A percentile compares a stretch with the other conserved stretches of the same genome.
phyloP scores from a whole-genome alignment of 2,113 vertebrate genomes.

The Nannobrachium achirus region DNA sequence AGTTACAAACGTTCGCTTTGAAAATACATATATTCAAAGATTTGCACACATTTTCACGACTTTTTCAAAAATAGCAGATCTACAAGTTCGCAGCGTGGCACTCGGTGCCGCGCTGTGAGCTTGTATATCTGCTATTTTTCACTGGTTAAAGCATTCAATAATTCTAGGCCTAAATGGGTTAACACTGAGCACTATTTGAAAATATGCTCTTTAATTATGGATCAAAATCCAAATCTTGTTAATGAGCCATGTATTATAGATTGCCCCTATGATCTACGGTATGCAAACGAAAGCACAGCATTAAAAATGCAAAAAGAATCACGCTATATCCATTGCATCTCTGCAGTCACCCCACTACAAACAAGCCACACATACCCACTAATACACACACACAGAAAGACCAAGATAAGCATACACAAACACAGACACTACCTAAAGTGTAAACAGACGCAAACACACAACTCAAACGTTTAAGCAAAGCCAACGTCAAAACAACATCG shows the following conservation, averaged over 20 bases:
- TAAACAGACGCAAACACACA: conserved; percentile 3
- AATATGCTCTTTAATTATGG: conserved; percentile 66
- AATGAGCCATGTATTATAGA: conserved; percentile 69
- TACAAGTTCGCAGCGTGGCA: too few species aligned
- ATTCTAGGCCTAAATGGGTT: too few species aligned
- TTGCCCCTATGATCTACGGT: conserved; percentile 56
- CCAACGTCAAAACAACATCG: too few species aligned
- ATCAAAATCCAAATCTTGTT: conserved; percentile 66
- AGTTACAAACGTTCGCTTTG: too few species aligned
- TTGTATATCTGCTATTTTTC: too few species aligned
- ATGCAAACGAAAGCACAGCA: conserved; percentile 59
- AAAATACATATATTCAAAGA: too few species aligned
- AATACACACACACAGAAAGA: conserved; percentile 5
- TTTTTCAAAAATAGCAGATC: too few species aligned
- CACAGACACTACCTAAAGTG: not conserved
- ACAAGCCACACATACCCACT: not conserved
- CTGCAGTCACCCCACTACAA: conserved; percentile 42
- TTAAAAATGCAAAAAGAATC: conserved; percentile 35
- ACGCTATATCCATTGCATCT: conserved; percentile 33
- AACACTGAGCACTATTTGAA: conserved; percentile 47
- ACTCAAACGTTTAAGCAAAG: not conserved
- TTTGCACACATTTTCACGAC: too few species aligned
- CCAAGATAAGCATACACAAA: not conserved
- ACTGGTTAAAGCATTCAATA: too few species aligned
- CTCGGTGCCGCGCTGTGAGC: too few species aligned